These are phyloP conservation scores for Azemiops feae DNA, from an alignment of 2,113 vertebrate genomes.

Conservation along the genomic window DNA sequence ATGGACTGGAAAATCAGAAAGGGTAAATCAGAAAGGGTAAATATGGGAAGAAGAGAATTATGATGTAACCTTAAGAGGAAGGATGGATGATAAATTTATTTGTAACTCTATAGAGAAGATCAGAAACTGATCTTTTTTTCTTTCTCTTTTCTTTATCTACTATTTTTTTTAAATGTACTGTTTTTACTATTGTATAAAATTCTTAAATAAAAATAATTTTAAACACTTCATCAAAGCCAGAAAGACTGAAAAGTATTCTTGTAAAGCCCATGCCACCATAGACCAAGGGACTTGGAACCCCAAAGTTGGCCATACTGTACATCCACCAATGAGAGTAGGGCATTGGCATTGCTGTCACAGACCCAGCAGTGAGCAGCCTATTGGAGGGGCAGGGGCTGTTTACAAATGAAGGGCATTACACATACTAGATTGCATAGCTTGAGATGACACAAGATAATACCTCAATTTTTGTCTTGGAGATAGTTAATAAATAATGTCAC, in stretches of 20 bases:
- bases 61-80: neutral
- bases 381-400: neutral
- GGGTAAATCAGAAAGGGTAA: neutral
- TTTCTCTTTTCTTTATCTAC: neutral
- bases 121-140: neutral
- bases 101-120: neutral
- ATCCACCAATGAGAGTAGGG: neutral
- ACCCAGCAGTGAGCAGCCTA: neutral
- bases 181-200: neutral
- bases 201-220: neutral
- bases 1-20: neutral
- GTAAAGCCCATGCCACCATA: neutral
- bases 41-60: neutral
- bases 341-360: neutral
- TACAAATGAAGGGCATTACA: neutral
- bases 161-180: neutral
- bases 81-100: neutral
- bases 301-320: neutral
- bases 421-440: neutral
- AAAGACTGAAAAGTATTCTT: neutral
- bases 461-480: neutral
- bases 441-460: neutral
- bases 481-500: neutral
- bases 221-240: neutral
- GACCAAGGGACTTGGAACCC: neutral